Evolutionary conservation across 2,113 vertebrate species (phyloP), one percentile per base, ranked within the genome.

Genomic region (Anhinga anhinga): DNA sequence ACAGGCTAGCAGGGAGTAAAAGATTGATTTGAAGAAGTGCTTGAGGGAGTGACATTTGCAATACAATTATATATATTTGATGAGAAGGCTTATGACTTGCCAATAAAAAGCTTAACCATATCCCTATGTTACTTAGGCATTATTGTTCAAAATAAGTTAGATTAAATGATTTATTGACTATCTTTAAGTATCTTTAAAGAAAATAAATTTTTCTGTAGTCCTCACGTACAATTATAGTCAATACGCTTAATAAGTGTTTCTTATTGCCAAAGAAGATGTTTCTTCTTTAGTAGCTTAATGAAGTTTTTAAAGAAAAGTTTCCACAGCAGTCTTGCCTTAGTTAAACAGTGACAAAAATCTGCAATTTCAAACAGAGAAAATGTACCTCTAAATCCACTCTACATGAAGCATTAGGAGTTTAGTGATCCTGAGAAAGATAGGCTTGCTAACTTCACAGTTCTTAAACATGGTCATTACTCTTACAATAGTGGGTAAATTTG

Each of bases 91-190:
- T 97, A 86, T 53, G 85, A 67, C 59, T 86, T 95, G 49, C 86
- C 86, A 94, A 86, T 88, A 97, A 82, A 95, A 97, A 94, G 74
- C 52, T 96, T 96, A 98, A 88, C 44, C 29, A 38, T 77, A 86
- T 87, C 52, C n/a, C 22, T 32, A 16, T 65, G 80, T 93, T 96
- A 70, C 15, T 94, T 82, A 72, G 38, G 13, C 53, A 92, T 86
- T 96, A 61, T 88, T 96, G 90, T 82, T 87, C 59, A 91, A 96
- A 98, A 96, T 93, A 96, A 67, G 2, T 36, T 62, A 55, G 61
- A 73, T 90, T 93, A 90, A 96, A 91, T 90, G 66, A 96, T 96
- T 96, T 97, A 92, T 96, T 97, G 77, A 95, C 72, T 79, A 72
- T 17, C 34, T 76, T 80, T 49, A 93, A 94, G 18, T 80, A 52